Percentiles rank a stretch among this genome's conserved stretches.
These are phyloP conservation scores for Thecocarcelia acutangulata DNA, from an alignment of 2,888 invertebrate species.

Conservation along the genomic window DNA sequence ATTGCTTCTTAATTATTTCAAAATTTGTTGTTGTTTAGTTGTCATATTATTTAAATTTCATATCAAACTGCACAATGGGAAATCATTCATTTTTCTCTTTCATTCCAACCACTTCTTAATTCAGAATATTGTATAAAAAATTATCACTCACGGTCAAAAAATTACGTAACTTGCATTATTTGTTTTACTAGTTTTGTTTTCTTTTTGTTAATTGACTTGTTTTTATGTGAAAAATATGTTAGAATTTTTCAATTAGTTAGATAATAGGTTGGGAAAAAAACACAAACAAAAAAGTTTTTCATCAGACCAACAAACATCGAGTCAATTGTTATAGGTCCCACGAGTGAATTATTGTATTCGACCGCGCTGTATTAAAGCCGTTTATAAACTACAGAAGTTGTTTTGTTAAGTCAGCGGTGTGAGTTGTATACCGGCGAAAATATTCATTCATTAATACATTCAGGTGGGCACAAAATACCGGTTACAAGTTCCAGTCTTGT, in stretches of 20 bases:
- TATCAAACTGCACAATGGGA: background rate
- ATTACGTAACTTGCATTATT: conserved; percentile 30
- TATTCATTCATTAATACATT: conserved; percentile 52
- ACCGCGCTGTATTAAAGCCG: conserved; percentile 70
- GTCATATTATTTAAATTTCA: no score
- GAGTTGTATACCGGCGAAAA: conserved; percentile 65
- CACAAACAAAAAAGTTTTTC: background rate
- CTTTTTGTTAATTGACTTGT: background rate
- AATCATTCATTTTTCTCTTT: conserved; percentile 15
- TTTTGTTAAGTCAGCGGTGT: conserved; percentile 61
- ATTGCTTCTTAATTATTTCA: no score
- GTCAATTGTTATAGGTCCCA: conserved; percentile 30
- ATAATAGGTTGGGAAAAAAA: conserved; percentile 15
- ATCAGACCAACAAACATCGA: conserved; percentile 8
- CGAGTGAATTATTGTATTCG: conserved; percentile 56
- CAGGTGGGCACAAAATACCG: conserved; percentile 65
- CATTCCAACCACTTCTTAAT: conserved; percentile 31
- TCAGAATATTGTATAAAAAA: no score
- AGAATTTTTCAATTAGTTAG: background rate
- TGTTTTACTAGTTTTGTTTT: background rate
- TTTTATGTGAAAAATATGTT: background rate
- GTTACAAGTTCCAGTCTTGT: conserved; percentile 45
- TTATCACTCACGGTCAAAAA: conserved; percentile 2
- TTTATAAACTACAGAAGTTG: conserved; percentile 70
- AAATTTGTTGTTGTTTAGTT: no score